Evolutionary conservation across 2,797 vertebrate genomes (phyloP), one percentile per base, ranked within the genome.

Genomic region (Morelia viridis): DNA sequence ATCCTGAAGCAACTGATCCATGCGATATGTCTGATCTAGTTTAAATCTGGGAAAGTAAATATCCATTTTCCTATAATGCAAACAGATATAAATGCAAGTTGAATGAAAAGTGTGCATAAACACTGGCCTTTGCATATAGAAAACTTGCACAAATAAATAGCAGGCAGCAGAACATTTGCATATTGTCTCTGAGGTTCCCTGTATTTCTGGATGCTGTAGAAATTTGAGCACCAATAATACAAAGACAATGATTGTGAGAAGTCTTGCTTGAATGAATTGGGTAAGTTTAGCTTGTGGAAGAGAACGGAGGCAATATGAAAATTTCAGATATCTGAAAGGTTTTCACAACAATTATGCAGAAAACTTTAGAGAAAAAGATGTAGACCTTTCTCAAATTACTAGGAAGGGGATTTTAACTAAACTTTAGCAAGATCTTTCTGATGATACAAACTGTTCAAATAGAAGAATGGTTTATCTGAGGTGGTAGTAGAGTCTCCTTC

Each of bases 21-120:
- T 96, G 92, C 97, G 94, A 87, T 99, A 98, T 11, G 98, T 98
- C 95, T 98, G 97, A 89, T 98, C 98, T 97, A 99, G 96, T 96
- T 98, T 98, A 97, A 99, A 99, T 96, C 98, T 99, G 50, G 99
- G 99, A 93, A 99, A 94, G 90, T 97, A 97, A 94, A 99, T 96
- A 50, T 99, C 99, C 93, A 98, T 95, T 97, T 98, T 98, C 60
- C 99, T 99, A 93, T 68, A 50, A 86, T 46, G 94, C 93, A 41
- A 88, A 86, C 24, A 91, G 22, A 90, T 28, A 89, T 4, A 11
- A 62, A 56, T 28, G 9, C 19, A 62, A 90, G 26, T 2, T 56
- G 46, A 64, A 87, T 26, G 10, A 35, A 22, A n/a, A 22, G 41
- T 13, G 15, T 46, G 10, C 28, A 56, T n/a, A 56, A 9, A 71